phyloP scores from a whole-genome alignment of 2,113 vertebrate genomes.

The human region GRCh38 chr1:229566501-229567000 shows the following conservation, averaged over 20 bases:
- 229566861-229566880: neutral
- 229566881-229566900: neutral
- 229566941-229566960: neutral
- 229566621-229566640: neutral
- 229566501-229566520: neutral
- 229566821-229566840: neutral
- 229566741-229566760: neutral
- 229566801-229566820: neutral
- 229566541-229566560: neutral
- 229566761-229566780: neutral
- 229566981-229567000: neutral
- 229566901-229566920: neutral
- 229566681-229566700: neutral
- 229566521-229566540: neutral
- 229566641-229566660: too few relatives aligned
- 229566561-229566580: neutral
- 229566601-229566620: neutral
- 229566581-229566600: neutral
- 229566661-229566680: too few relatives aligned
- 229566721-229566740: neutral
- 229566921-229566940: neutral
- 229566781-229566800: neutral
- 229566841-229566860: neutral
- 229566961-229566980: neutral
- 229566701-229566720: neutral